Conservation (phyloP, 1,140 invertebrate genomes). For the Limonius californicus region DNA sequence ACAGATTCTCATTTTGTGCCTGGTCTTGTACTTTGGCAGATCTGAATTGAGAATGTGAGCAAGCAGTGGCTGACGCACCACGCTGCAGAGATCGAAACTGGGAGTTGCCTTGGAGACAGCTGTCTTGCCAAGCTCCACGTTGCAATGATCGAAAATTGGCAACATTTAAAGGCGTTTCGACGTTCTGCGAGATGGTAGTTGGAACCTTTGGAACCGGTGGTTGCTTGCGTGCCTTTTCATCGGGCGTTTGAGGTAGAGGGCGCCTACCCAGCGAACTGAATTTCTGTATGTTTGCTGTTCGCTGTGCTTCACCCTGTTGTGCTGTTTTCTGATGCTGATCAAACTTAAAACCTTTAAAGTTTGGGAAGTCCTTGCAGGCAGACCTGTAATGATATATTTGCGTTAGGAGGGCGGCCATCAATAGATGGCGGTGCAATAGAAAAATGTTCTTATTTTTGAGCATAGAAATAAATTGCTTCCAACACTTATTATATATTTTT, state of each 20-base stretch:
- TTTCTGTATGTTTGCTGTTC: slow-evolving; percentile 44
- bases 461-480: too few relatives aligned
- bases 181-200: slow-evolving; percentile 36
- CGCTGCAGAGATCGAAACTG: slow-evolving; percentile 45
- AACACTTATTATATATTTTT: too few relatives aligned
- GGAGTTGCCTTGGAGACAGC: slow-evolving; percentile 35
- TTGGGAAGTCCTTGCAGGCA: slow-evolving; percentile 50
- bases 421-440: too few relatives aligned
- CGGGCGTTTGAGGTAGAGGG: slow-evolving; percentile 45
- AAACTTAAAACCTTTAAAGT: slow-evolving; percentile 48
- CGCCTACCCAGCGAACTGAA: slow-evolving; percentile 45
- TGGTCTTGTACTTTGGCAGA: slow-evolving; percentile 46
- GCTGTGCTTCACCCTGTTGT: slow-evolving; percentile 24
- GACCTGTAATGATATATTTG: too few relatives aligned
- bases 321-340: slow-evolving; percentile 42
- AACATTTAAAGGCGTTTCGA: slow-evolving; percentile 44
- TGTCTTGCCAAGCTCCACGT: slow-evolving; percentile 47
- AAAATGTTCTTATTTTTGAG: too few relatives aligned
- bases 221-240: slow-evolving; percentile 44
- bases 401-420: too few relatives aligned
- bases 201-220: slow-evolving; percentile 44
- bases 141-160: slow-evolving; percentile 45
- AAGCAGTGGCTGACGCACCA: slow-evolving; percentile 22
- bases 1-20: slow-evolving; percentile 37
- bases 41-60: slow-evolving; percentile 41